Base-by-base conservation (phyloP, 2,888 invertebrate genomes). In the Eretmocerus hayati region DNA sequence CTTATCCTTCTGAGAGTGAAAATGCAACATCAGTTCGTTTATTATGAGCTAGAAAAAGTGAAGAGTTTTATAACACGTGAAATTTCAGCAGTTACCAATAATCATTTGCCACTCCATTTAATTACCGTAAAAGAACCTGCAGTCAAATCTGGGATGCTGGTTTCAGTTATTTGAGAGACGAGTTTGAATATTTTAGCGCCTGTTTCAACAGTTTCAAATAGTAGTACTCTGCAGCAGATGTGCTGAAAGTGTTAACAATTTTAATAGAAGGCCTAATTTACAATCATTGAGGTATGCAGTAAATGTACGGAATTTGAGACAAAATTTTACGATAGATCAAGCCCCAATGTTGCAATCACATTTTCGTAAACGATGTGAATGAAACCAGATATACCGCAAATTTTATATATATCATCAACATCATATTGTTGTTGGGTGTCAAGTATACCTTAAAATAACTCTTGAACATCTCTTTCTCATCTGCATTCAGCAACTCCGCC, bases 11-110 rank as follows among this genome's bases (percentile, higher is more conserved):
- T 81, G 79, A 48, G 78, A 77, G 57, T 82, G 77, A 60, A 82
- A 83, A 60, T 83, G 78, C 16, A 84, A 64, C 21, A 84, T 70
- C 51, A 84, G 72, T 61, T 84, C 82, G 2, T 81, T 82, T 53
- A 83, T 69, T 58, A 84, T 83, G 1, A 81, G 75, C 76, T 76
- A 48, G 51, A 52, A 55, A 41, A 38, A n/a, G 40, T 50, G 48
- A 35, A 19, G 39, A 32, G 26, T 26, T 26, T 6, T 26, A 9
- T 26, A n/a, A n/a, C n/a, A n/a, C n/a, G n/a, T n/a, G n/a, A n/a
- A n/a, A n/a, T n/a, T n/a, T n/a, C n/a, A n/a, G n/a, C n/a, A n/a
- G n/a, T n/a, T n/a, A n/a, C n/a, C n/a, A n/a, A n/a, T n/a, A n/a
- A n/a, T n/a, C n/a, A n/a, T n/a, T n/a, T n/a, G n/a, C n/a, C n/a